Percentiles rank a stretch among this genome's conserved stretches.
Evolutionary conservation across 2,113 vertebrate genomes (phyloP).

Genomic region (Elgaria multicarinata): DNA sequence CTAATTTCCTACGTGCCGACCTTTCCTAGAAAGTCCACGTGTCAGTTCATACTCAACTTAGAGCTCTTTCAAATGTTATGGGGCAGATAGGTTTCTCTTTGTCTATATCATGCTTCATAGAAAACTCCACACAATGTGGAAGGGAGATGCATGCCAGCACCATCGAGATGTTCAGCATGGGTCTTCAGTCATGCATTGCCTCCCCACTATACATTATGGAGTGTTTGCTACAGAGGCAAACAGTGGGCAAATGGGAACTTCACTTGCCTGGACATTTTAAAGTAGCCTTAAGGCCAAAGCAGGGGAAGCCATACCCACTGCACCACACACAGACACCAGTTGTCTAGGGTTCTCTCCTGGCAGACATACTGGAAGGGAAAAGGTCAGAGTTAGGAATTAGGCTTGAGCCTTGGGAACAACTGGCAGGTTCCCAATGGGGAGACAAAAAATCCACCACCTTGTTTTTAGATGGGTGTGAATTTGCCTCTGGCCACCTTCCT

Average conservation of each 20-base stretch:
- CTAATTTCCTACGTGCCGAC: neutral
- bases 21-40: neutral
- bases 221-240: neutral
- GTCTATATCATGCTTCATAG: neutral
- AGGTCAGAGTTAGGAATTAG: neutral
- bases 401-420: no score
- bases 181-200: neutral
- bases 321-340: no score
- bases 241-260: neutral
- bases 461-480: no score
- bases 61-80: neutral
- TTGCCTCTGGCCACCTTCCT: no score
- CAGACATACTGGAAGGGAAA: neutral
- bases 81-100: neutral
- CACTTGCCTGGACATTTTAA: neutral
- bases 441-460: no score
- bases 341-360: neutral
- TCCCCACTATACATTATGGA: neutral
- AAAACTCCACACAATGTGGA: neutral
- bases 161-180: neutral
- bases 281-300: neutral
- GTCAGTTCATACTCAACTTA: neutral
- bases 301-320: no score
- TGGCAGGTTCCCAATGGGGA: no score
- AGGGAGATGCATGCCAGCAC: neutral